phyloP scores from a whole-genome alignment of 2,888 invertebrate species.

The Drosophila neotestacea region DNA sequence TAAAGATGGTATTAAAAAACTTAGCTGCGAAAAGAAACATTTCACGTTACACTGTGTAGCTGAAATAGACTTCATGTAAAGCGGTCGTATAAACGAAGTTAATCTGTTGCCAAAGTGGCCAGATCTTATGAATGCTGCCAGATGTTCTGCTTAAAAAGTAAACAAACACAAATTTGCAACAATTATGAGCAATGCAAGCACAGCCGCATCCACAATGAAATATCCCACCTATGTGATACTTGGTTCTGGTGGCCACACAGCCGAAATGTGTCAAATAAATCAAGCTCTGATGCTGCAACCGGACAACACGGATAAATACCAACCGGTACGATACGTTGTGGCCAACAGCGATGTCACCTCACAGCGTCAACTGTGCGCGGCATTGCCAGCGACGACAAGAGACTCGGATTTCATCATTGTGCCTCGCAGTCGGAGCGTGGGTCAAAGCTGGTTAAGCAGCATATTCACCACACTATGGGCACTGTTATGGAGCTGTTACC shows the following conservation, averaged over 20 bases:
- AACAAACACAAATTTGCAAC: background rate
- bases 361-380: constrained; percentile 87
- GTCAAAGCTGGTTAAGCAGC: constrained; percentile 93
- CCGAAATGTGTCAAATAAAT: constrained; percentile 94
- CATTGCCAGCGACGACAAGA: constrained; percentile 82
- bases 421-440: constrained; percentile 94
- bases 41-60: too few species aligned
- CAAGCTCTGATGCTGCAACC: constrained; percentile 85
- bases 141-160: background rate
- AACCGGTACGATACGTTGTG: constrained; percentile 91
- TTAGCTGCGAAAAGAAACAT: too few species aligned
- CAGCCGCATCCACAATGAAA: background rate
- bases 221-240: constrained; percentile 81
- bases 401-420: constrained; percentile 87
- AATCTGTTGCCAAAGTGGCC: background rate
- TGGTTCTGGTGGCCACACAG: constrained; percentile 90
- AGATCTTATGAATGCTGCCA: constrained; percentile 2
- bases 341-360: constrained; percentile 93
- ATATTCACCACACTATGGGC: constrained; percentile 92
- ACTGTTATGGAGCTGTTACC: constrained; percentile 88
- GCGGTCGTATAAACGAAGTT: too few species aligned
- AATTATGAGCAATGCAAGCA: constrained; percentile 3
- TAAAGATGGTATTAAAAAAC: too few species aligned
- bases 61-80: too few species aligned
- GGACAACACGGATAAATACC: constrained; percentile 85